These are phyloP conservation scores for Gavialis gangeticus DNA, from an alignment of 2,113 vertebrate species.

Conservation along the genomic window DNA sequence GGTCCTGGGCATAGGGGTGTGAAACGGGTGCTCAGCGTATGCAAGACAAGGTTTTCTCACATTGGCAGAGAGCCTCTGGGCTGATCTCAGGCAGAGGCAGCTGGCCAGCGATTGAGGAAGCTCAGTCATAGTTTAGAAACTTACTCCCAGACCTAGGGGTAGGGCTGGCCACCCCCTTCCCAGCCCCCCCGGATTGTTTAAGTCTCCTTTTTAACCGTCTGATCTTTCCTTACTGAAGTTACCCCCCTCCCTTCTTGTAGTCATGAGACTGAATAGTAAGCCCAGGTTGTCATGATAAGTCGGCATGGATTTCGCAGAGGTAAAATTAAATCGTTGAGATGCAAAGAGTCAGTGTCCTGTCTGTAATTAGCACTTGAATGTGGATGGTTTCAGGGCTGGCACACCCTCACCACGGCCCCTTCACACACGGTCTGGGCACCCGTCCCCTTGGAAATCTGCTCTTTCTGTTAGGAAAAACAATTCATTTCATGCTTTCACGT, in stretches of 20 bases:
- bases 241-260: not conserved
- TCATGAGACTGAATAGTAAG: not conserved
- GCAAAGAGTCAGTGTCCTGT: not conserved
- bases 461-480: rapidly evolving
- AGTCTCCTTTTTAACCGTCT: not conserved
- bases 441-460: not conserved
- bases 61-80: too few relatives aligned
- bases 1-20: not conserved
- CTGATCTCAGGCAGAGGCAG: too few relatives aligned
- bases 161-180: rapidly evolving
- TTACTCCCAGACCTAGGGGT: not conserved
- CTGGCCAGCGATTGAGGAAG: too few relatives aligned
- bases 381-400: not conserved
- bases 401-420: not conserved
- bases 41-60: too few relatives aligned
- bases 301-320: not conserved
- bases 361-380: not conserved
- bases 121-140: not conserved
- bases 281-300: not conserved
- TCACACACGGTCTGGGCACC: rapidly evolving
- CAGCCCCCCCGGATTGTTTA: not conserved
- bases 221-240: not conserved
- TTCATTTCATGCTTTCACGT: not conserved
- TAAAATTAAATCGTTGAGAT: not conserved
- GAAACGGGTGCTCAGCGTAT: not conserved